Evolutionary conservation across 2,888 invertebrate species (phyloP).

Genomic region (Molanna angustata): DNA sequence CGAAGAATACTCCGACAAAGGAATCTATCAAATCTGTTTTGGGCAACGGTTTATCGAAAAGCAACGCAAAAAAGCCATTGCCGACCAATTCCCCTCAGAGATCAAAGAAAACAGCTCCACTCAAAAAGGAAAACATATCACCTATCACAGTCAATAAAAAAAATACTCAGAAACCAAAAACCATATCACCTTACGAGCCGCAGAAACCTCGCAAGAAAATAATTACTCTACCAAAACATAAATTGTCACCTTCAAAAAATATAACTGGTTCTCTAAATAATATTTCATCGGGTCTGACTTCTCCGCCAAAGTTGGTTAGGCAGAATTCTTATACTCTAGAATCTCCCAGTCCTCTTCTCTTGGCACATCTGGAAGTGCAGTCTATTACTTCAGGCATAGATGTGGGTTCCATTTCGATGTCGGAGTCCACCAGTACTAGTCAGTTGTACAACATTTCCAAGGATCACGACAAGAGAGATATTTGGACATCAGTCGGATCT

Average conservation of each 20-base stretch:
- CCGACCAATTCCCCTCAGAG: constrained; percentile 11
- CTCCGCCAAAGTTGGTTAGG: constrained; percentile 54
- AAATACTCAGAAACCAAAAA: constrained; percentile 2
- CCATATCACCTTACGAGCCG: constrained; percentile 14
- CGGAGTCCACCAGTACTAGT: constrained; percentile 41
- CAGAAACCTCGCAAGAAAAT: constrained; percentile 17
- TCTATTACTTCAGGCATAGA: constrained; percentile 49
- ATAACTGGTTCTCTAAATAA: constrained; percentile 49
- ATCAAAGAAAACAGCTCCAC: constrained; percentile 15
- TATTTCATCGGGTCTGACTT: constrained; percentile 42
- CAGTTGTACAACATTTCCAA: constrained; percentile 16
- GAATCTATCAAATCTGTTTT: constrained; percentile 10
- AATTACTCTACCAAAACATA: constrained; percentile 9
- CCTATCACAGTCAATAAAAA: constrained; percentile 11
- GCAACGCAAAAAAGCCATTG: constrained; percentile 9
- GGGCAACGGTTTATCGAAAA: constrained; percentile 9
- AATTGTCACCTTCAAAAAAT: constrained; percentile 31
- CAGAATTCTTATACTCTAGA: constrained; percentile 79
- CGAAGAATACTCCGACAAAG: constrained; percentile 8
- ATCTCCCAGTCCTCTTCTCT: constrained; percentile 70
- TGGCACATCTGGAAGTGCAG: constrained; percentile 60
- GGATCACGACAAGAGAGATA: no score
- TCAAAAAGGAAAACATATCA: constrained; percentile 19
- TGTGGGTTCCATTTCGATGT: constrained; percentile 52
- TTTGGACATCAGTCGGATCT: constrained; percentile 52